Percentiles rank a stretch among this genome's conserved stretches.
Conservation (phyloP, 2,797 vertebrate species). For the Pampus argenteus region DNA sequence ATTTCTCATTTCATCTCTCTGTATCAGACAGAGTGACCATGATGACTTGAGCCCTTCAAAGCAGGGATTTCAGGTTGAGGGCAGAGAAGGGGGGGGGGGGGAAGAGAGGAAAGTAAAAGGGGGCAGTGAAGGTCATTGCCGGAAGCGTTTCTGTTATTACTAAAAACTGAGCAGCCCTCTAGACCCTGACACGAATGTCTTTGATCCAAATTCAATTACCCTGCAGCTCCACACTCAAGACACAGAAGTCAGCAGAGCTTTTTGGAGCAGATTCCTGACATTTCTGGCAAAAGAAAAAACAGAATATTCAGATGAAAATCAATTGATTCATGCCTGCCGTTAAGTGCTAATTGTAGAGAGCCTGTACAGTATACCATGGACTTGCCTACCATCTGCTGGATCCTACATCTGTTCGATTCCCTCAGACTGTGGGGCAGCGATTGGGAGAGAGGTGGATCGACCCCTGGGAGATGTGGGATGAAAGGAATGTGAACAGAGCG, state of each 20-base stretch:
- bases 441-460: slow-evolving; percentile 59
- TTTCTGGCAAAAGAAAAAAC: background rate
- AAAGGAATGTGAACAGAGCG: slow-evolving; percentile 75
- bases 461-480: slow-evolving; percentile 63
- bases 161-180: slow-evolving; percentile 74
- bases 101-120: slow-evolving; percentile 26
- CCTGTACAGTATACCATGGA: slow-evolving; percentile 48
- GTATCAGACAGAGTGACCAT: slow-evolving; percentile 37
- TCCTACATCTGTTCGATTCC: slow-evolving; percentile 77
- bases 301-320: slow-evolving; percentile 25
- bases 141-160: slow-evolving; percentile 81
- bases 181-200: slow-evolving; percentile 70
- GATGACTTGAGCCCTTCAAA: slow-evolving; percentile 57
- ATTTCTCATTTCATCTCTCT: slow-evolving; percentile 37
- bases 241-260: slow-evolving; percentile 14
- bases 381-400: slow-evolving; percentile 65
- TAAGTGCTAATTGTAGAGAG: slow-evolving; percentile 11
- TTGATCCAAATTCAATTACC: slow-evolving; percentile 80
- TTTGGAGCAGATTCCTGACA: slow-evolving; percentile 31
- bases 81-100: slow-evolving; percentile 14
- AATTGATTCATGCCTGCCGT: slow-evolving; percentile 7
- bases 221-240: slow-evolving; percentile 38
- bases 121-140: slow-evolving; percentile 66
- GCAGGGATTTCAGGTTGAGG: slow-evolving; percentile 48
- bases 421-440: slow-evolving; percentile 64